A percentile compares a stretch with the other conserved stretches of the same genome.
These are phyloP conservation scores for Anas acuta DNA, from an alignment of 2,797 vertebrate species.

Conservation along the genomic window DNA sequence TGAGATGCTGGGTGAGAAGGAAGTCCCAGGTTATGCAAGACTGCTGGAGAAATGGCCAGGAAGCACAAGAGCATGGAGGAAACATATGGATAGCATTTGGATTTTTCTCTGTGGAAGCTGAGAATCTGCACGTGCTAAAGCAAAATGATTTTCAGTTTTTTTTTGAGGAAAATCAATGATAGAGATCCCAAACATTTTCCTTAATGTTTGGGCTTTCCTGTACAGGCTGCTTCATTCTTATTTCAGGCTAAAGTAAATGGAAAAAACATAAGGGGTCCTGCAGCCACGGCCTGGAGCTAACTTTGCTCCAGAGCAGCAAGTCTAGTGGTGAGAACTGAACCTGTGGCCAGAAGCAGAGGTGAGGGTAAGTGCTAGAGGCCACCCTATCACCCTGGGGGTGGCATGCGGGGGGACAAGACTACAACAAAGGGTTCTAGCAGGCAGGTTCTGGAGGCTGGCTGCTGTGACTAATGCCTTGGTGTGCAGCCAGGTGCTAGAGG, in stretches of 20 bases:
- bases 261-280: neutral
- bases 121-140: fast-evolving
- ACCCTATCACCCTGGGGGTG: neutral
- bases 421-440: neutral
- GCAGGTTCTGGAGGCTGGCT: neutral
- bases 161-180: neutral
- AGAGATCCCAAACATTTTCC: neutral
- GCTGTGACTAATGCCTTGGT: neutral
- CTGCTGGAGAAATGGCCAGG: neutral
- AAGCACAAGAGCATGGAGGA: neutral
- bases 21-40: neutral
- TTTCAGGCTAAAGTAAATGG: constrained; percentile 11
- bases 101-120: neutral
- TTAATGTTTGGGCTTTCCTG: constrained; percentile 4
- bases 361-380: neutral
- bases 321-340: neutral
- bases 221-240: neutral
- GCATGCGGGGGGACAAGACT: neutral
- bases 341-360: neutral
- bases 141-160: neutral
- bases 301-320: neutral
- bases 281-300: neutral
- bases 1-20: neutral
- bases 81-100: neutral
- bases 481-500: neutral